A percentile compares a stretch with the other conserved stretches of the same genome.
These are phyloP conservation scores for Poecilia wingei DNA, from an alignment of 2,797 vertebrate genomes.

Conservation along the genomic window DNA sequence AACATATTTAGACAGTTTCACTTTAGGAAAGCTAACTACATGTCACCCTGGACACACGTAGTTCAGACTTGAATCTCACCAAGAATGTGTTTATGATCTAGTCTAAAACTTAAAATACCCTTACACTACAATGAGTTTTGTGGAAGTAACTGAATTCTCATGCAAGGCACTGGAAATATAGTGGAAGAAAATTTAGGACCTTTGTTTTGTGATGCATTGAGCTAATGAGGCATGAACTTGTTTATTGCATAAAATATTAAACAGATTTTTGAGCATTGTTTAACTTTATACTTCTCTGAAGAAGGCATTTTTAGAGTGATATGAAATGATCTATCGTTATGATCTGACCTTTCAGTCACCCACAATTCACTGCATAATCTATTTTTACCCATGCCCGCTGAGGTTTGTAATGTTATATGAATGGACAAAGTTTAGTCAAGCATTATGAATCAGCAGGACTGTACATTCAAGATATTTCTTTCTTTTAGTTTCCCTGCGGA, in stretches of 20 bases:
- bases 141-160: neutral
- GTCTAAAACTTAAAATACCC: neutral
- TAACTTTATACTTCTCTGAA: neutral
- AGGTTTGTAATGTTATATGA: constrained; percentile 75
- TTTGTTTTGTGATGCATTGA: neutral
- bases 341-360: constrained; percentile 72
- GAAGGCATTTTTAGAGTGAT: too few species aligned
- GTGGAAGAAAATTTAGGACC: neutral
- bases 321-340: neutral
- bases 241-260: neutral
- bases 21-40: too few species aligned
- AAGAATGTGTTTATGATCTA: neutral
- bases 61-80: neutral
- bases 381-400: constrained; percentile 76
- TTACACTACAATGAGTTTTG: neutral
- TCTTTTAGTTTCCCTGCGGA: constrained; percentile 31
- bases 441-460: constrained; percentile 64
- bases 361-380: constrained; percentile 62
- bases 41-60: too few species aligned
- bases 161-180: neutral
- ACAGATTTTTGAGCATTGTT: neutral
- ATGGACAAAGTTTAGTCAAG: constrained; percentile 60
- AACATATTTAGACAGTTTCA: too few species aligned
- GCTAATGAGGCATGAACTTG: neutral
- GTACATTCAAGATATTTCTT: constrained; percentile 49